A percentile compares a stretch with the other conserved stretches of the same genome.
Conservation (phyloP, 2,888 invertebrate genomes). For the Zaprionus obscuricornis region DNA sequence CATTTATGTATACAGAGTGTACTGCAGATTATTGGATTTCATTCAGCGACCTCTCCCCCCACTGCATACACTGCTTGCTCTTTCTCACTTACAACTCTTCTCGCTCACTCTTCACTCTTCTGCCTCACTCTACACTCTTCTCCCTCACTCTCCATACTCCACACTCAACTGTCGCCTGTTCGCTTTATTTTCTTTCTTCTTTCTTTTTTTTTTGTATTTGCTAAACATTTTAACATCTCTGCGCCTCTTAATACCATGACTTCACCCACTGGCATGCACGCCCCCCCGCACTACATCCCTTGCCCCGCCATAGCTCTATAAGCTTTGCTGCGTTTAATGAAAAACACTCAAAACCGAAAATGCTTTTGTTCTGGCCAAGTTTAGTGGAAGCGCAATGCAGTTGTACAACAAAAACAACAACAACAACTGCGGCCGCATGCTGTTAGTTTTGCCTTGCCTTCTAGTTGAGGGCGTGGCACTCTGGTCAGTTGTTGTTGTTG, state of each 20-base stretch:
- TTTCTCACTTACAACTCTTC: too few relatives aligned
- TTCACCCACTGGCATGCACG: too few relatives aligned
- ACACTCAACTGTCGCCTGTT: slow-evolving; percentile 41
- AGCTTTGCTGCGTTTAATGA: slow-evolving; percentile 41
- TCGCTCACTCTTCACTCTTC: too few relatives aligned
- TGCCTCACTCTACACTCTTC: too few relatives aligned
- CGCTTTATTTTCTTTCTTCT: slow-evolving; percentile 2
- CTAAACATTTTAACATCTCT: slow-evolving; percentile 60
- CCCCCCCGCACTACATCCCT: background rate
- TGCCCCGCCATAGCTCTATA: background rate
- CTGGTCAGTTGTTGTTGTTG: slow-evolving; percentile 21
- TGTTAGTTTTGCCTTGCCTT: too few relatives aligned
- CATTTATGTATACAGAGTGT: slow-evolving; percentile 1
- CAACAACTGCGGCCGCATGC: too few relatives aligned
- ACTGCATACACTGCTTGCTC: too few relatives aligned
- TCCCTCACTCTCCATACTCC: too few relatives aligned
- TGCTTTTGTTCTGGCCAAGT: slow-evolving; percentile 66
- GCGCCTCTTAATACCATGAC: background rate
- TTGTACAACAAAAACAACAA: slow-evolving; percentile 7
- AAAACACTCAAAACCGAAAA: slow-evolving; percentile 51
- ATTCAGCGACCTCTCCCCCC: slow-evolving; percentile 29
- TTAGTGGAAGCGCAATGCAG: slow-evolving; percentile 54
- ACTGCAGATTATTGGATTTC: slow-evolving; percentile 66
- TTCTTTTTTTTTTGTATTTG: slow-evolving; percentile 53
- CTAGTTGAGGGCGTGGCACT: slow-evolving; percentile 10